phyloP scores from a whole-genome alignment of 2,888 invertebrate genomes.

The Catocala sponsa region DNA sequence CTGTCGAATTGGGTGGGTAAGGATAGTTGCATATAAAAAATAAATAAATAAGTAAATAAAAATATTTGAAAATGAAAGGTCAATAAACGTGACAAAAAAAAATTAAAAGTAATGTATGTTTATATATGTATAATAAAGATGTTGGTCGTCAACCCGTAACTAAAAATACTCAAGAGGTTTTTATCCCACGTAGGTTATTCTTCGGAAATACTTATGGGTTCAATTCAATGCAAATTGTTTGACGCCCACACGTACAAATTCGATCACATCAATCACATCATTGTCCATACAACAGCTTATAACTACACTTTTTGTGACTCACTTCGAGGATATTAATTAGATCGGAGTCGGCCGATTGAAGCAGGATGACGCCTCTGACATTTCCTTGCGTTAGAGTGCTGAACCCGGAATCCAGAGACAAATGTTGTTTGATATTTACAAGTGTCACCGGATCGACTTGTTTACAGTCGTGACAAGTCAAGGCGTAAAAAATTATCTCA shows the following conservation, averaged over 20 bases:
- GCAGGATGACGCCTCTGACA: constrained; percentile 74
- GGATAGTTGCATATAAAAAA: too few species aligned
- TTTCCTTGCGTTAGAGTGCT: constrained; percentile 72
- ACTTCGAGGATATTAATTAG: constrained; percentile 77
- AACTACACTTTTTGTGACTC: constrained; percentile 72
- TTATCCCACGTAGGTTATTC: constrained; percentile 70
- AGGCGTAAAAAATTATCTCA: constrained; percentile 24
- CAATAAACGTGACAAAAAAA: constrained; percentile 13
- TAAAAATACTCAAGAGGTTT: constrained; percentile 41
- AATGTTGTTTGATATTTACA: constrained; percentile 54
- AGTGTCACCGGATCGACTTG: constrained; percentile 49
- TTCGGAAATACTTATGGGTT: constrained; percentile 71
- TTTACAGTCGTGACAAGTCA: constrained; percentile 36
- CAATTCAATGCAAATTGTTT: constrained; percentile 84
- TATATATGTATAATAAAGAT: constrained; percentile 9
- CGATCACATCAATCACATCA: constrained; percentile 80
- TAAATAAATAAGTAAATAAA: too few species aligned
- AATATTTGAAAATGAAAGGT: constrained; percentile 15
- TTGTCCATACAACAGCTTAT: constrained; percentile 63
- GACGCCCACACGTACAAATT: constrained; percentile 70
- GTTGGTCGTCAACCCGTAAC: constrained; percentile 67
- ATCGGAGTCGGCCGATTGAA: constrained; percentile 70
- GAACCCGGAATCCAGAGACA: constrained; percentile 80
- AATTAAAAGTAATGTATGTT: constrained; percentile 8
- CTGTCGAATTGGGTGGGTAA: too few species aligned